phyloP scores from a whole-genome alignment of 2,888 invertebrate genomes.

The Osmoderma eremita region DNA sequence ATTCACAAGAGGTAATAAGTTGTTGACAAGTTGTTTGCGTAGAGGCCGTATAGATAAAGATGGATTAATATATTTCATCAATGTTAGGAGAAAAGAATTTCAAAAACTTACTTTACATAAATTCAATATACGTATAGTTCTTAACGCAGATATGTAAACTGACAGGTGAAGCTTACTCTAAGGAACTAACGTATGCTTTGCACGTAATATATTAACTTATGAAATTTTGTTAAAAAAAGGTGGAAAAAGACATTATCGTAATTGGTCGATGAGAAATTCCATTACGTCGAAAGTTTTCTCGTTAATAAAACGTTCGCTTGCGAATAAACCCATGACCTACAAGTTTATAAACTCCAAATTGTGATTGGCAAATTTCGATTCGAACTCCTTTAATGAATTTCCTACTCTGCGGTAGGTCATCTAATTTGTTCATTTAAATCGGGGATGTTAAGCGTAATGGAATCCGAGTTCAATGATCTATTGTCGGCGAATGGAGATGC shows the following conservation, averaged over 20 bases:
- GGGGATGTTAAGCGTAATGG: not conserved
- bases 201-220: not conserved
- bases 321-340: slow-evolving; percentile 16
- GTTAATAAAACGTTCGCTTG: slow-evolving; percentile 15
- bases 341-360: slow-evolving; percentile 20
- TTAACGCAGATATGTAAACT: too few species aligned
- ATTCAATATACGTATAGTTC: too few species aligned
- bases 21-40: too few species aligned
- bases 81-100: too few species aligned
- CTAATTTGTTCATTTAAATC: slow-evolving; percentile 22
- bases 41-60: too few species aligned
- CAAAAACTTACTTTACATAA: too few species aligned
- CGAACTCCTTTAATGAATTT: slow-evolving; percentile 13
- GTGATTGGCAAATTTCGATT: slow-evolving; percentile 28
- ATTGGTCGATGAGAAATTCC: slow-evolving; percentile 17
- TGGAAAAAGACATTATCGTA: not conserved
- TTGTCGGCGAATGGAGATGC: too few species aligned
- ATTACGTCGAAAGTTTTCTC: slow-evolving; percentile 23
- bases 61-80: too few species aligned
- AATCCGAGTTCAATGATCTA: slow-evolving; percentile 24
- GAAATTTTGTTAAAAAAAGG: not conserved
- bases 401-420: slow-evolving; percentile 8
- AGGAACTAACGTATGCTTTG: too few species aligned
- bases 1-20: too few species aligned
- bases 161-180: too few species aligned